A percentile compares a stretch with the other conserved stretches of the same genome.
phyloP scores from a whole-genome alignment of 2,113 vertebrate species.

The Penelope pileata region DNA sequence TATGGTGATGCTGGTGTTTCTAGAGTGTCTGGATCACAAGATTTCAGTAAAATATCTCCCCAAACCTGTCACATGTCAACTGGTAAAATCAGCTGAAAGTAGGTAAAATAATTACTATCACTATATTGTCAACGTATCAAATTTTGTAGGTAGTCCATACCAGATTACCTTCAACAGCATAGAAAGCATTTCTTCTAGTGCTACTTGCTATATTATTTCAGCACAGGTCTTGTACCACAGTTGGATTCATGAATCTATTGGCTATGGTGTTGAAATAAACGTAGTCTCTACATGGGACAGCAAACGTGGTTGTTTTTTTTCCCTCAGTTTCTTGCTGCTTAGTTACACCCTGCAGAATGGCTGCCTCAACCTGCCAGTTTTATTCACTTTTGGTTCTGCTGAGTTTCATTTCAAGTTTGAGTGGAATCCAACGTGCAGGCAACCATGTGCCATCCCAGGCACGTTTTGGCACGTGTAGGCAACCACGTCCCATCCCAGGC shows the following conservation, averaged over 20 bases:
- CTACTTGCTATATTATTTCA: not conserved
- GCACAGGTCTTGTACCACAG: not conserved
- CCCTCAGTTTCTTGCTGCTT: not conserved
- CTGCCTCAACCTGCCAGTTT: not conserved
- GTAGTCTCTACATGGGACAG: not conserved
- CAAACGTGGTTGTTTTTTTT: not conserved
- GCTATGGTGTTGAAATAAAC: not conserved
- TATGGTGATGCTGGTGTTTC: conserved; percentile 7
- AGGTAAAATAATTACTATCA: not conserved
- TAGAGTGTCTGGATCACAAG: not conserved
- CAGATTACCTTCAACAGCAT: not conserved
- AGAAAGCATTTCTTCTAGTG: not conserved
- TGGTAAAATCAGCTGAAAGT: not conserved
- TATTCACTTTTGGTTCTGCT: not conserved
- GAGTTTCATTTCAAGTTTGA: conserved; percentile 1
- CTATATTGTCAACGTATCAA: not conserved
- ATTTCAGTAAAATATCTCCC: not conserved
- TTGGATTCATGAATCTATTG: not conserved
- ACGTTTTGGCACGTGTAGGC: not conserved
- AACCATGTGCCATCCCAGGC: not conserved
- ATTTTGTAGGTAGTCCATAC: not conserved
- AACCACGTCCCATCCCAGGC: not conserved
- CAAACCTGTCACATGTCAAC: not conserved
- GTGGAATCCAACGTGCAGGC: not conserved
- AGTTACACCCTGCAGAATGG: not conserved